phyloP scores from a whole-genome alignment of 2,888 invertebrate genomes.

The Anagyrus pseudococci region DNA sequence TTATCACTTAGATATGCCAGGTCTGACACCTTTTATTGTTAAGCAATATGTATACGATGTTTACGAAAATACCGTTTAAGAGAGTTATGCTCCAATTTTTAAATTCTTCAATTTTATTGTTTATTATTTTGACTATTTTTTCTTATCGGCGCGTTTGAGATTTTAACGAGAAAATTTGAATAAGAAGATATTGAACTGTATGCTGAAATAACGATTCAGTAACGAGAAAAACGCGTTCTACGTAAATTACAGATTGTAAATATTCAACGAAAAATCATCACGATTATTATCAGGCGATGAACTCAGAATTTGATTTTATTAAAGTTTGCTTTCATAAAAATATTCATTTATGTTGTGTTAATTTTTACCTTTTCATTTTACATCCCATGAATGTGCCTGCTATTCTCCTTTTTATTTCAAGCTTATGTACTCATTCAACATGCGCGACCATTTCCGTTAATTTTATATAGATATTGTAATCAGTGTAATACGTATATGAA shows the following conservation, averaged over 20 bases:
- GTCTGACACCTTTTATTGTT: too few relatives aligned
- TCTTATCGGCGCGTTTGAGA: slow-evolving; percentile 1
- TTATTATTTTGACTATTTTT: slow-evolving; percentile 12
- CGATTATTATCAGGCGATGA: slow-evolving; percentile 41
- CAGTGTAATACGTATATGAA: slow-evolving; percentile 12
- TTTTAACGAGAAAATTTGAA: slow-evolving; percentile 18
- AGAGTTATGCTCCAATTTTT: slow-evolving; percentile 2
- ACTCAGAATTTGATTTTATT: slow-evolving; percentile 49
- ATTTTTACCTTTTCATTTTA: slow-evolving; percentile 35
- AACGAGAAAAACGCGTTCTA: not conserved
- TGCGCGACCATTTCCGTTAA: slow-evolving; percentile 12
- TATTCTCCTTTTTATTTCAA: slow-evolving; percentile 15
- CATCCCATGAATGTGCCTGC: slow-evolving; percentile 28
- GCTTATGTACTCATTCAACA: slow-evolving; percentile 13
- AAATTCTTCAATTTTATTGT: not conserved
- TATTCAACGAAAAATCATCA: slow-evolving; percentile 40
- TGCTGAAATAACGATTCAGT: too few relatives aligned
- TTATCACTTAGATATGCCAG: too few relatives aligned
- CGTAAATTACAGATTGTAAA: slow-evolving; percentile 25
- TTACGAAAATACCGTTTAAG: too few relatives aligned
- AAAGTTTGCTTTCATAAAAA: slow-evolving; percentile 46
- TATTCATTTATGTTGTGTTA: slow-evolving; percentile 38
- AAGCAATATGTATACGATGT: too few relatives aligned
- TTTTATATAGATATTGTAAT: slow-evolving; percentile 13
- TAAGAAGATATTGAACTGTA: too few relatives aligned